phyloP scores from a whole-genome alignment of 2,113 vertebrate species.

The Podilymbus podiceps region DNA sequence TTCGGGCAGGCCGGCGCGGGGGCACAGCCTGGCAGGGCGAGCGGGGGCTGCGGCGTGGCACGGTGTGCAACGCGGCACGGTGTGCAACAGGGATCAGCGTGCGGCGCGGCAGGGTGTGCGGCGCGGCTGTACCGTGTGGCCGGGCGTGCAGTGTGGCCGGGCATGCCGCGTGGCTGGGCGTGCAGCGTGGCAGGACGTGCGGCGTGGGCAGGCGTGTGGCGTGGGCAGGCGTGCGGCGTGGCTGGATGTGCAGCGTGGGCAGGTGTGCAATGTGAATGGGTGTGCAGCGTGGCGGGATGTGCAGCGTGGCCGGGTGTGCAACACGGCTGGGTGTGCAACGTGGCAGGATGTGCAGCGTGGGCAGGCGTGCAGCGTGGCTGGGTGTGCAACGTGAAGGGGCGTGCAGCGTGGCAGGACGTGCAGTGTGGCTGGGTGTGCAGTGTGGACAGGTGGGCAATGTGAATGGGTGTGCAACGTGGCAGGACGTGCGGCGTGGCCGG shows the following conservation, averaged over 20 bases:
- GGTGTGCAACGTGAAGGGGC: fast-evolving
- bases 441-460: fast-evolving
- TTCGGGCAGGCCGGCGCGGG: fast-evolving
- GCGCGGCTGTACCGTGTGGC: fast-evolving
- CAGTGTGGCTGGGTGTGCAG: fast-evolving
- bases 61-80: fast-evolving
- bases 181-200: too few species aligned
- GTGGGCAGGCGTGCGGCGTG: not conserved
- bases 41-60: too few species aligned
- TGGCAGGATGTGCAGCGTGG: fast-evolving
- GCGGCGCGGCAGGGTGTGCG: not conserved
- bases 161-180: too few species aligned
- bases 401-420: too few species aligned
- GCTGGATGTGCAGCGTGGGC: not conserved
- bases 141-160: fast-evolving
- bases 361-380: fast-evolving
- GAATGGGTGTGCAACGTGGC: not conserved
- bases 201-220: too few species aligned
- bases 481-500: fast-evolving
- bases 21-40: not conserved
- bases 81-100: not conserved
- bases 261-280: not conserved
- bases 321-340: fast-evolving
- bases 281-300: not conserved
- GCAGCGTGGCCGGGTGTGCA: fast-evolving